Evolutionary conservation across 2,113 vertebrate species (phyloP).

Genomic region (Potamarius usumacintae): DNA sequence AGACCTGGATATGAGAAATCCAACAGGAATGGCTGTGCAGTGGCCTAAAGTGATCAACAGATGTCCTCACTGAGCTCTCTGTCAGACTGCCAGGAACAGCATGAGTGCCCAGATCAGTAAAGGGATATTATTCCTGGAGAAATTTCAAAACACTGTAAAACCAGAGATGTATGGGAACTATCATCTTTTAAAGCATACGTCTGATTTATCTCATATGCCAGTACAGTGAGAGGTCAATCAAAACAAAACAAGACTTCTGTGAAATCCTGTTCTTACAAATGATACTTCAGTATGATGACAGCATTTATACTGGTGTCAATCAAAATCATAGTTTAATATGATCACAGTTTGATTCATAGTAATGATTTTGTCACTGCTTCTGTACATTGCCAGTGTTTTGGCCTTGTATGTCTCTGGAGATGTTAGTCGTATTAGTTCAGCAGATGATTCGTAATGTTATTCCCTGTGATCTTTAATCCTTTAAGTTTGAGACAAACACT

Average conservation of each 20-base stretch:
- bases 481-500: constrained; percentile 71
- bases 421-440: constrained; percentile 53
- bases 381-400: neutral
- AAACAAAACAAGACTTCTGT: constrained; percentile 27
- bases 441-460: constrained; percentile 65
- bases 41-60: constrained; percentile 61
- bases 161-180: constrained; percentile 76
- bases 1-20: neutral
- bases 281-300: neutral
- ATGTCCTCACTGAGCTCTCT: constrained; percentile 58
- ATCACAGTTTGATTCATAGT: neutral
- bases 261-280: neutral
- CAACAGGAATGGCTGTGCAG: constrained; percentile 8
- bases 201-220: constrained; percentile 72
- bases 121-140: constrained; percentile 53
- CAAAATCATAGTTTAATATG: neutral
- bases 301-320: neutral
- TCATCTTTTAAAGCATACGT: constrained; percentile 55
- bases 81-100: constrained; percentile 18
- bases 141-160: constrained; percentile 72
- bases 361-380: neutral
- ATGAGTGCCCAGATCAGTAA: constrained; percentile 32
- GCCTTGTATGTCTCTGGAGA: constrained; percentile 31
- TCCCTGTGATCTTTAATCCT: constrained; percentile 68
- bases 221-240: constrained; percentile 18